Evolutionary conservation across 2,797 vertebrate species (phyloP), one percentile per base, ranked within the genome.

Genomic region (Lepus oiostolus): DNA sequence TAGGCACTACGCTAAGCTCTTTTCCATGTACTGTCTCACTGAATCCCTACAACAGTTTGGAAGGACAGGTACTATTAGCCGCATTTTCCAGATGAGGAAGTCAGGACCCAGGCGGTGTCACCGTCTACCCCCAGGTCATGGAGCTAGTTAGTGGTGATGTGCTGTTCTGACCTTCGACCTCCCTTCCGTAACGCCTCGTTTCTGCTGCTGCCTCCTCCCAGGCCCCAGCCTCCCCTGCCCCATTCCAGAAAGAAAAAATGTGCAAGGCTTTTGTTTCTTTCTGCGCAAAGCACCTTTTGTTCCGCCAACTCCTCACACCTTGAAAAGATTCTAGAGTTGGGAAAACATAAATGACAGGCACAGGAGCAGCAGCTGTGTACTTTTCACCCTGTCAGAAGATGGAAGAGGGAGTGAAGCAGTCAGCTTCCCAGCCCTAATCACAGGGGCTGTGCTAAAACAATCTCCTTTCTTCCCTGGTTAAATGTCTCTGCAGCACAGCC

Each of bases 321-420:
- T 63, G 76, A 58, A 86, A 75, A 63, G 81, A 80, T 60, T 67
- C 77, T 81, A 60, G 82, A 84, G 89, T 86, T 88, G 1, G 97
- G 68, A 70, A 91, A 91, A 87, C 87, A 38, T 54, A 85, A 62
- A 62, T 93, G 97, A 85, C 94, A 96, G 93, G 60, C 60, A 0
- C 28, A 17, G 5, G 89, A 94, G 22, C 91, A 62, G 96, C 93
- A 93, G 88, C 87, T 93, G 91, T 92, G 96, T 24, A 0, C 95
- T 95, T 95, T 75, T 89, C 68, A 72, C 85, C 84, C 72, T 82
- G 87, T 95, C 95, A 95, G 88, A 71, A 95, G 63, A 35, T 1
- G 88, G 91, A 60, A 90, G 89, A 77, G 85, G 80, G 85, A 63
- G 38, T 0, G 52, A 42, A 85, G 85, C 84, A 42, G 96, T 93